A percentile compares a stretch with the other conserved stretches of the same genome.
Evolutionary conservation across 1,140 invertebrate genomes (phyloP).

Genomic region (Manduca sexta): DNA sequence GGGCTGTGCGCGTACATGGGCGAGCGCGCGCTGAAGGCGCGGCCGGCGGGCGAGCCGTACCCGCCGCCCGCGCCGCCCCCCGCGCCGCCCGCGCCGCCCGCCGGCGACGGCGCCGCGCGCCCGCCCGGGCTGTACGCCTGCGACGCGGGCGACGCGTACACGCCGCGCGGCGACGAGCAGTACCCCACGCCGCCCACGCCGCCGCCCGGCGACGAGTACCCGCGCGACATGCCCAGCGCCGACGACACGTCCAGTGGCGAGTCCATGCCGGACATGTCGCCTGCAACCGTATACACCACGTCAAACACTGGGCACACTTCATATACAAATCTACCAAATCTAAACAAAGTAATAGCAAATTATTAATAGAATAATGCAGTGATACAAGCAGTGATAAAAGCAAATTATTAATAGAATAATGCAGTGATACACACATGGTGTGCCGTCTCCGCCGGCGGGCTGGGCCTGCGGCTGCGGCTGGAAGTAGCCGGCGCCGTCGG

Average conservation of each 20-base stretch:
- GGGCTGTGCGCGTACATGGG: slow-evolving; percentile 64
- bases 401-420: background rate
- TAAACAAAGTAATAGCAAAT: background rate
- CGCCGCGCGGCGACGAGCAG: slow-evolving; percentile 41
- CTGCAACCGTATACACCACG: background rate
- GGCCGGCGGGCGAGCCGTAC: slow-evolving; percentile 25
- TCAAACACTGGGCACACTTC: background rate
- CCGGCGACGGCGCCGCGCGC: slow-evolving; percentile 20
- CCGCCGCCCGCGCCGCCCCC: slow-evolving; percentile 19
- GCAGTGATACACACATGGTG: background rate
- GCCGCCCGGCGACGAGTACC: slow-evolving; percentile 32
- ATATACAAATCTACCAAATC: background rate
- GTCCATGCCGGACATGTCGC: slow-evolving; percentile 28
- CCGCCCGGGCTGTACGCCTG: slow-evolving; percentile 49
- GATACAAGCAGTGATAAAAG: background rate
- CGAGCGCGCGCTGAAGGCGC: slow-evolving; percentile 45
- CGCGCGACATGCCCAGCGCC: slow-evolving; percentile 27
- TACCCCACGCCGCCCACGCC: slow-evolving; percentile 18
- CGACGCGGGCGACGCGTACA: slow-evolving; percentile 51
- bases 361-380: background rate
- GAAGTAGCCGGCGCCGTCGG: slow-evolving; percentile 36
- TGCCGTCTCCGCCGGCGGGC: background rate
- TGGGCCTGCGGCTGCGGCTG: slow-evolving; percentile 29
- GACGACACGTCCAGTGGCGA: slow-evolving; percentile 37
- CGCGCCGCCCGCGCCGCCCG: slow-evolving; percentile 16